These are phyloP conservation scores for Dreissena polymorpha DNA, from an alignment of 1,140 invertebrate genomes.

Conservation along the genomic window DNA sequence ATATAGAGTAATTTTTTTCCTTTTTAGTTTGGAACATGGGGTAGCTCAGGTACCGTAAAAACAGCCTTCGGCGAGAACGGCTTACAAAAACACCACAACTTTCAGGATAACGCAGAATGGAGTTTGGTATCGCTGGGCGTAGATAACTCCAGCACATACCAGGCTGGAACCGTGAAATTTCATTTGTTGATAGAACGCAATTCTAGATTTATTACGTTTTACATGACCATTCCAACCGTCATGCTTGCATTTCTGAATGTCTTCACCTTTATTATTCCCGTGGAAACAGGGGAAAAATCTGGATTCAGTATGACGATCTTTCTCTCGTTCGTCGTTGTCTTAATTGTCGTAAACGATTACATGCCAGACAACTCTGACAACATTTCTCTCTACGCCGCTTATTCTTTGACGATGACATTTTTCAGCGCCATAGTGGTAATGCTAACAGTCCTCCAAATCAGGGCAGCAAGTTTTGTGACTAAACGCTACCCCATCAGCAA, in stretches of 20 bases:
- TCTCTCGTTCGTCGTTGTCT: slow-evolving; percentile 50
- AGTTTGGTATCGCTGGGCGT: background rate
- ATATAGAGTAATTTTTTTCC: too few relatives aligned
- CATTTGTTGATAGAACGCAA: slow-evolving; percentile 34
- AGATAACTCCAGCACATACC: background rate
- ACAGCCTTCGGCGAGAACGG: slow-evolving; percentile 26
- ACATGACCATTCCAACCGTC: slow-evolving; percentile 49
- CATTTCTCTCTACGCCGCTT: slow-evolving; percentile 32
- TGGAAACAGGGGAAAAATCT: slow-evolving; percentile 51
- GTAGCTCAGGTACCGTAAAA: background rate
- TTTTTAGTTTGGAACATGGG: slow-evolving; percentile 43
- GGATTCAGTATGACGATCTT: slow-evolving; percentile 52
- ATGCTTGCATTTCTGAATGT: slow-evolving; percentile 52
- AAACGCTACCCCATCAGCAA: background rate
- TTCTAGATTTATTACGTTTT: slow-evolving; percentile 19
- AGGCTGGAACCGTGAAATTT: slow-evolving; percentile 50
- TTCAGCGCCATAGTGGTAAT: slow-evolving; percentile 14
- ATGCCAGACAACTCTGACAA: slow-evolving; percentile 54
- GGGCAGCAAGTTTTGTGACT: background rate
- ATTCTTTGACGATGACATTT: slow-evolving; percentile 13
- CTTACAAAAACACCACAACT: slow-evolving; percentile 24
- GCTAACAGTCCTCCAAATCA: slow-evolving; percentile 6
- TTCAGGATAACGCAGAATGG: slow-evolving; percentile 41
- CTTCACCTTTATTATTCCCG: slow-evolving; percentile 48
- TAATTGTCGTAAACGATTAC: slow-evolving; percentile 26